Base-by-base conservation (phyloP, 2,888 invertebrate species). In the Cenopis cana region DNA sequence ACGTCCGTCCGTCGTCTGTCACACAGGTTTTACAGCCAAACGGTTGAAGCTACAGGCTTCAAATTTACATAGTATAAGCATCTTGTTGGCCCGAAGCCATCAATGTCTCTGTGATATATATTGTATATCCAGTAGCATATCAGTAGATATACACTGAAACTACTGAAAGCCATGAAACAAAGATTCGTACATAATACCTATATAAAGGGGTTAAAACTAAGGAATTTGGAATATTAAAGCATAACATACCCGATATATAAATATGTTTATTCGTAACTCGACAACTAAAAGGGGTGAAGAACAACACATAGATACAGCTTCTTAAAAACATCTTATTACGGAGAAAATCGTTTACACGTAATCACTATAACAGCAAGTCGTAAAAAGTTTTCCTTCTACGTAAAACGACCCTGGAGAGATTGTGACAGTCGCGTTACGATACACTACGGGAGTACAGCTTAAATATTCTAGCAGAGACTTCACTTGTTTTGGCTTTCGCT, bases 271-370 rank as follows among this genome's bases (percentile, higher is more conserved):
- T 52, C 12, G 11, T 52, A 4, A 52, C 11, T 20, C 12, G 20
- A 52, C 9, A 55, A n/a, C 12, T 29, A 29, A 55, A 55, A 29
- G 29, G 17, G 49, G 11, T 49, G n/a, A 36, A 52, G 20, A 18
- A 24, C 5, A 59, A 33, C 11, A 12, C 12, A 38, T 38, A 12
- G n/a, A n/a, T n/a, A n/a, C n/a, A n/a, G n/a, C n/a, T n/a, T n/a
- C n/a, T n/a, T n/a, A n/a, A n/a, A 41, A 52, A 56, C 17, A 57
- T 67, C 36, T 52, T 69, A 67, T 50, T 50, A 69, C 46, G n/a
- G 46, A 59, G 56, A 57, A 64, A 64, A 69, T 52, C 57, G 62
- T 69, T 69, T 64, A 69, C 69, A 64, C 69, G 57, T 59, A 64
- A 69, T 69, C 69, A 57, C 69, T 49, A 59, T 57, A 69, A 57